Evolutionary conservation across 2,113 vertebrate species (phyloP), one percentile per base, ranked within the genome.

Genomic region (Mastomys natalensis): DNA sequence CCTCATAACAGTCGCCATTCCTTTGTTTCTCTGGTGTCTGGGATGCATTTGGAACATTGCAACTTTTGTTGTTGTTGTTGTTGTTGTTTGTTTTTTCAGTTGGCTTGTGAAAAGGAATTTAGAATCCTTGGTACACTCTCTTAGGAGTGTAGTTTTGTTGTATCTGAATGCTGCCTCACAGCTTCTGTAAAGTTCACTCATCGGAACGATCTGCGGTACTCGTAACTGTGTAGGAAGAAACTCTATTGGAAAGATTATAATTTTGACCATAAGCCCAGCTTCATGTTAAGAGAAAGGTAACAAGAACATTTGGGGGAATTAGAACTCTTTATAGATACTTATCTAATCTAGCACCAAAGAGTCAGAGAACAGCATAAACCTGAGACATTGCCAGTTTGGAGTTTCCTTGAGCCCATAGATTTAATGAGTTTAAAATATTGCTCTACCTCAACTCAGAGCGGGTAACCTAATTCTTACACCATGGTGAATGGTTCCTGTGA

Each of bases 401-500:
- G 37, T 95, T 93, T 90, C 80, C 70, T 94, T 90, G 29, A 90
- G n/a, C 55, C 58, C 95, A 87, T 96, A 94, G 60, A 93, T 96
- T 92, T 87, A 97, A 81, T 51, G 84, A 70, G 40, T 97, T 96
- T 96, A 89, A 97, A 87, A 97, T 92, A 91, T 95, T 94, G 82
- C 87, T 85, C 90, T 94, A 55, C 43, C 55, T 88, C 64, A 53
- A 68, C 81, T 66, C 0, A 0, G 7, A 26, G 78, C 96, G 82
- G 86, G 92, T 68, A 97, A 96, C 80, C 95, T 72, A 95, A 97
- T 97, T 96, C 85, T 95, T 64, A 93, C 48, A 86, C 93, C 93
- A 53, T 93, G 88, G 93, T 92, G 95, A 97, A 84, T 97, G 95
- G 98, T 97, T 97, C 85, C 93, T 97, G 72, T 93, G 97, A 95